A percentile compares a stretch with the other conserved stretches of the same genome.
Evolutionary conservation across 2,797 vertebrate genomes (phyloP).

Genomic region (Toxotes lorentzi): DNA sequence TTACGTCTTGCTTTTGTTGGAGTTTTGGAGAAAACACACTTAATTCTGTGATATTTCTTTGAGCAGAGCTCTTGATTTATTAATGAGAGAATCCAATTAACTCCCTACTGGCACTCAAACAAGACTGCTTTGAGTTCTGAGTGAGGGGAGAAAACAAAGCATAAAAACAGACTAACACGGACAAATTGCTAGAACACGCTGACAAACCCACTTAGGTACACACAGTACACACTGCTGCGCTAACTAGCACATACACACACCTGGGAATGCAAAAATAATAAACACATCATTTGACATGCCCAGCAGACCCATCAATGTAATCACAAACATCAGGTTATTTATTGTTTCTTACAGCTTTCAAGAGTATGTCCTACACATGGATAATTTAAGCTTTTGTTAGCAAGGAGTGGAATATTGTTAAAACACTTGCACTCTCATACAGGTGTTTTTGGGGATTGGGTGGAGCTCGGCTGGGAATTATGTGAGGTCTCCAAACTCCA

Average conservation of each 20-base stretch:
- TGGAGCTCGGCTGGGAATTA: background rate
- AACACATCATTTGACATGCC: constrained; percentile 39
- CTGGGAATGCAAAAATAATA: constrained; percentile 14
- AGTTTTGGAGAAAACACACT: constrained; percentile 53
- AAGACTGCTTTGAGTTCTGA: constrained; percentile 54
- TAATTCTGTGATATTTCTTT: constrained; percentile 69
- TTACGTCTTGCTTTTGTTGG: constrained; percentile 46
- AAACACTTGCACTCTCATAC: background rate
- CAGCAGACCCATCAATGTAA: constrained; percentile 33
- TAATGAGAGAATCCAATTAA: constrained; percentile 77
- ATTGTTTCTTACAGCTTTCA: constrained; percentile 32
- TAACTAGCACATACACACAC: background rate
- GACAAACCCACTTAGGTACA: background rate
- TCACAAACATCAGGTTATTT: constrained; percentile 33
- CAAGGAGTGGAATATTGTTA: background rate
- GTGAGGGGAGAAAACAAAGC: constrained; percentile 67
- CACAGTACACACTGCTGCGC: background rate
- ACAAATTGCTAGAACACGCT: constrained; percentile 31
- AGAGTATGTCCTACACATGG: constrained; percentile 10
- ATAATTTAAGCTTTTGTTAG: constrained; percentile 25
- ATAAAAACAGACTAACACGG: constrained; percentile 46
- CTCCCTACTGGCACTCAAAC: constrained; percentile 53
- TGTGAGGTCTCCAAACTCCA: background rate
- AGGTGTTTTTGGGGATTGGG: background rate
- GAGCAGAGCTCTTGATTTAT: constrained; percentile 70